phyloP scores from a whole-genome alignment of 1,140 invertebrate genomes.

The Diuraphis noxia region DNA sequence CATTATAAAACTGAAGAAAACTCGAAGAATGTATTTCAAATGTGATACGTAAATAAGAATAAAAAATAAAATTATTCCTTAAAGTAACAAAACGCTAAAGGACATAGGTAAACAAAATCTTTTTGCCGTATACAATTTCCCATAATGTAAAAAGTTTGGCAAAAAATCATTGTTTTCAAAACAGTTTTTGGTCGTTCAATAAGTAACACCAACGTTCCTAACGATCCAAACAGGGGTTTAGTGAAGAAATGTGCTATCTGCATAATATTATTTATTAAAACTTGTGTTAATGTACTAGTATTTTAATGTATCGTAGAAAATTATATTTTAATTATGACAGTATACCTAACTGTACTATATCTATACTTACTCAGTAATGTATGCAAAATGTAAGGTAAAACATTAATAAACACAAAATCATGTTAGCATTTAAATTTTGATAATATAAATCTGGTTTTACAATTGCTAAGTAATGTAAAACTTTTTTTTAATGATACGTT shows the following conservation, averaged over 20 bases:
- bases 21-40: background rate
- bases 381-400: background rate
- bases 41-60: background rate
- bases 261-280: background rate
- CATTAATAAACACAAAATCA: background rate
- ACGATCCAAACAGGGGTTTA: background rate
- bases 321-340: background rate
- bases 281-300: background rate
- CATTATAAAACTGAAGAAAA: background rate
- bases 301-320: background rate
- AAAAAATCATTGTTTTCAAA: constrained; percentile 15
- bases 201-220: background rate
- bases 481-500: background rate
- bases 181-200: background rate
- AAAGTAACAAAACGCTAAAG: background rate
- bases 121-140: background rate
- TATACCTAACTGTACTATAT: background rate
- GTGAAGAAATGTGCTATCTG: background rate
- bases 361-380: background rate
- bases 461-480: background rate
- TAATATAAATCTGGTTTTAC: too few species aligned
- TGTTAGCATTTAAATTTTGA: background rate
- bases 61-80: constrained; percentile 1
- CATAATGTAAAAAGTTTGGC: constrained; percentile 14
- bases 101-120: constrained; percentile 3